A percentile compares a stretch with the other conserved stretches of the same genome.
phyloP scores from a whole-genome alignment of 2,888 invertebrate genomes.

The Malthinus flaveolus region DNA sequence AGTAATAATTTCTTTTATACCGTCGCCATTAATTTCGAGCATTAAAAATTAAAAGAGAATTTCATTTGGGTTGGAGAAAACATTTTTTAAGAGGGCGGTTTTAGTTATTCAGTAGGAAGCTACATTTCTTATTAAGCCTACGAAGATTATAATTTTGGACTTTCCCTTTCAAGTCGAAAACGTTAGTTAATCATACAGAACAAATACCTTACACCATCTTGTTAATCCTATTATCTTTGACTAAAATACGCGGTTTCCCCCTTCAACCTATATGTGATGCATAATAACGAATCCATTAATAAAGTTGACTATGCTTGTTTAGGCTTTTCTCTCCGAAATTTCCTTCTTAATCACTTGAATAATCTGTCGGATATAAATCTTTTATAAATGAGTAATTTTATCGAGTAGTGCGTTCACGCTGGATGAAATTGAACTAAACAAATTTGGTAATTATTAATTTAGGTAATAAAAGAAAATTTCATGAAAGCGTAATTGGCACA shows the following conservation, averaged over 20 bases:
- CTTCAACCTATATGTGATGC: conserved; percentile 21
- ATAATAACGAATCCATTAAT: conserved; percentile 20
- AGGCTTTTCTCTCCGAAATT: neutral
- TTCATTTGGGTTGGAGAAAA: too few species aligned
- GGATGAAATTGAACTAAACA: too few species aligned
- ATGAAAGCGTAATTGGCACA: too few species aligned
- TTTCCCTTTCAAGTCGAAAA: conserved; percentile 18
- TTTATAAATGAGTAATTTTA: neutral
- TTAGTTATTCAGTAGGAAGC: conserved; percentile 11
- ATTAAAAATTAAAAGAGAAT: conserved; percentile 8
- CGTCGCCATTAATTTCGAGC: neutral
- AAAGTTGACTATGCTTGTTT: neutral
- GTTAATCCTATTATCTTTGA: conserved; percentile 23
- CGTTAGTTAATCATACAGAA: conserved; percentile 22
- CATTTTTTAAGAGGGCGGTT: conserved; percentile 9
- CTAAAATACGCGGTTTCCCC: conserved; percentile 24
- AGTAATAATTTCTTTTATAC: too few species aligned
- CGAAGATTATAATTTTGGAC: conserved; percentile 13
- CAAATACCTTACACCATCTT: conserved; percentile 16
- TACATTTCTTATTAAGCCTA: conserved; percentile 14
- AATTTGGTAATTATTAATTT: too few species aligned
- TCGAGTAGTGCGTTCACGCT: neutral
- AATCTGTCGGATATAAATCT: conserved; percentile 5
- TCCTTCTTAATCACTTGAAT: neutral
- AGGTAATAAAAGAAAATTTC: too few species aligned